phyloP scores from a whole-genome alignment of 2,113 vertebrate species.

The Poeciliopsis prolifica region DNA sequence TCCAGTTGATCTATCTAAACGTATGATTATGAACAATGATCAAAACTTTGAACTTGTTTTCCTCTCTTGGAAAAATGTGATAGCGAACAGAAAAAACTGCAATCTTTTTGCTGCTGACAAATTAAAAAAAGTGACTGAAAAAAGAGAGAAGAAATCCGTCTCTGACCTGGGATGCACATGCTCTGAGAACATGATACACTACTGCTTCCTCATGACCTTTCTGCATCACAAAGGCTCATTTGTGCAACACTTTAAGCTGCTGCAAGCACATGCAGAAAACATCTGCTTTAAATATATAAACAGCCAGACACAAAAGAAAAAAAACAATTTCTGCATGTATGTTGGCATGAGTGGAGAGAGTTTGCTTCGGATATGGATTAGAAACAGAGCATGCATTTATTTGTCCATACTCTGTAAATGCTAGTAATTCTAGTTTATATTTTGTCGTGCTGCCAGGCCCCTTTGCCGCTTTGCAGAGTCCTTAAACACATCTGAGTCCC shows the following conservation, averaged over 20 bases:
- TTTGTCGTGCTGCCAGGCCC: slow-evolving; percentile 61
- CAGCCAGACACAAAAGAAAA: slow-evolving; percentile 39
- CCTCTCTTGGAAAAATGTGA: too few relatives aligned
- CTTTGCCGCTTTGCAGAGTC: slow-evolving; percentile 52
- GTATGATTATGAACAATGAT: too few relatives aligned
- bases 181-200: neutral
- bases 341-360: slow-evolving; percentile 38
- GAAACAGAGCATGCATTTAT: slow-evolving; percentile 38
- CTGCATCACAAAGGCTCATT: neutral
- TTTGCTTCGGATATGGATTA: slow-evolving; percentile 43
- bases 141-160: neutral
- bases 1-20: too few relatives aligned
- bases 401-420: slow-evolving; percentile 51
- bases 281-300: neutral
- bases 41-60: too few relatives aligned
- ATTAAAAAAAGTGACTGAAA: neutral
- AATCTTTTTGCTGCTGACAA: too few relatives aligned
- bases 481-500: slow-evolving; percentile 65
- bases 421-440: slow-evolving; percentile 58
- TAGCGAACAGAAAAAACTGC: too few relatives aligned
- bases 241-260: neutral
- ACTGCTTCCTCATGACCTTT: neutral
- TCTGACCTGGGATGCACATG: neutral
- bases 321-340: slow-evolving; percentile 13
- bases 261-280: neutral